Base-by-base conservation (phyloP, 92 coral and sea anemone species). In the Paragorgia papillata region DNA sequence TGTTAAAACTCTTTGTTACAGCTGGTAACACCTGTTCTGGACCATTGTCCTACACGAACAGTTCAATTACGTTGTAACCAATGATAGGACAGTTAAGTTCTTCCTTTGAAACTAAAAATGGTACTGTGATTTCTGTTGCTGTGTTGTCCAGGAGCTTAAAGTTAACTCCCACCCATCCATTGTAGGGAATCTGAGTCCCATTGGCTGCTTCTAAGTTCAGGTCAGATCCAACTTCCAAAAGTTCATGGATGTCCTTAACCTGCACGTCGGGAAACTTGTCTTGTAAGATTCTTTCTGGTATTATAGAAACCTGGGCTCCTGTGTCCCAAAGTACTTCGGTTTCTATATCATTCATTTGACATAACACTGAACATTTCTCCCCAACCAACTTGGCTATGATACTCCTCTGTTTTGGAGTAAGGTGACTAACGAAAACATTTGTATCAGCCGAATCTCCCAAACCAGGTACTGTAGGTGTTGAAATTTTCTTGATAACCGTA, bases 231-330 rank as follows among this genome's bases (percentile, higher is more conserved):
- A n/a, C n/a, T n/a, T n/a, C n/a, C n/a, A n/a, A n/a, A n/a, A n/a
- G n/a, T n/a, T n/a, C n/a, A n/a, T n/a, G n/a, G n/a, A n/a, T n/a
- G n/a, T n/a, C n/a, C n/a, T n/a, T n/a, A n/a, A n/a, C n/a, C n/a
- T n/a, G n/a, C n/a, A n/a, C n/a, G n/a, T n/a, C n/a, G n/a, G n/a
- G n/a, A n/a, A n/a, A n/a, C n/a, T n/a, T n/a, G n/a, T n/a, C n/a
- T n/a, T n/a, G n/a, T n/a, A n/a, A n/a, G n/a, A 84, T 57, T 20
- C 33, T 37, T 59, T 78, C 66, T 2, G 90, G 79, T 29, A 77
- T 15, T 14, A 86, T 79, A 14, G 86, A 74, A n/a, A 86, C 90
- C 46, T 86, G 90, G 31, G 90, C 86, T 25, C 90, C 86, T 31
- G 87, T 86, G 50, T 82, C 82, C 86, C 90, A 82, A 50, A 82